Base-by-base conservation (phyloP, 2,113 vertebrate species). In the Progne subis region DNA sequence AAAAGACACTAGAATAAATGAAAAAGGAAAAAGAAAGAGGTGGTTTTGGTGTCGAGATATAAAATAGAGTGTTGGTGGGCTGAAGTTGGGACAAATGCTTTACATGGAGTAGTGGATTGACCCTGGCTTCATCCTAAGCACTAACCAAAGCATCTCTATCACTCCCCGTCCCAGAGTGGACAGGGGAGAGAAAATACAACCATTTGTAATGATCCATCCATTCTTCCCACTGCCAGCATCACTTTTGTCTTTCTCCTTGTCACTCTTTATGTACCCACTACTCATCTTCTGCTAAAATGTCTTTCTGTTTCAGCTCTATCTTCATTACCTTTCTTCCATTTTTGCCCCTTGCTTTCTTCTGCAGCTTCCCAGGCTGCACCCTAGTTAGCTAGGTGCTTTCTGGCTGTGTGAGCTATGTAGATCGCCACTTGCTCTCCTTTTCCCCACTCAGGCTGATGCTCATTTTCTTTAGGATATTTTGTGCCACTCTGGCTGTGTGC, bases 401-500 rank as follows among this genome's bases (percentile, higher is more conserved):
- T 63, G 78, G 14, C 32, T 87, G 4, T 14, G 6, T 26, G 61
- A 92, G 23, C n/a, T 83, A 59, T 1, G 0, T 19, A 89, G 70
- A 77, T 80, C 32, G 44, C 39, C 44, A 6, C 39, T 78, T 87
- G 70, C 21, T 77, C 32, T 91, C 32, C 32, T 67, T 89, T 87
- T 63, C 46, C 32, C 24, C 74, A 12, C 47, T 52, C 71, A 90
- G 29, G 39, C 43, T 77, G 63, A 32, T 70, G 31, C 16, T 94
- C 44, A 37, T 90, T 87, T 87, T 79, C 70, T 91, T 70, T n/a
- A 80, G 44, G 71, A 34, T 74, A 41, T 93, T 95, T 93, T 63
- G 74, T 90, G 60, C 71, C 82, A n/a, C 63, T 94, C 59, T 83
- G 55, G 8, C 44, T 72, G 25, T 69, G 57, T 55, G 43, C 77